Base-by-base conservation (phyloP, 2,113 vertebrate genomes). In the Micronycteris hirsuta region DNA sequence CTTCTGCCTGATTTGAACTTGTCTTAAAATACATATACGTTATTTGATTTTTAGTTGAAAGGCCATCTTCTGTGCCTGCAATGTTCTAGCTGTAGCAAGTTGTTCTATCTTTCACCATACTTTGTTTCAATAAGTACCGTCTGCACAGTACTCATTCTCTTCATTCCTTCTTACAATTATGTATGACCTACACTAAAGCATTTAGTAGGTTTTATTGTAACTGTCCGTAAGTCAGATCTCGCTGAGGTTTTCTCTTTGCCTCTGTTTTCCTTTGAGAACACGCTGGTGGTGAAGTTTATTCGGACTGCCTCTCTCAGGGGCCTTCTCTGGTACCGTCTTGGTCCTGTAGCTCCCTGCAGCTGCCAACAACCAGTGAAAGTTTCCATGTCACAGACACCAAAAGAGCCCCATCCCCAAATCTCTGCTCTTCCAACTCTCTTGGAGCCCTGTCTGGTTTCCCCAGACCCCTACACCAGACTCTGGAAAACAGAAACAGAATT, bases 141-240 rank as follows among this genome's bases (percentile, higher is more conserved):
- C 7, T 89, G 78, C 36, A 20, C 4, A 24, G 38, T 31, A 36
- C 5, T 41, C 17, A 4, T 54, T 70, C 45, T 86, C 41, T 76
- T 16, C 7, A 38, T 33, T 41, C 43, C 63, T 67, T 65, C 36
- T 92, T 31, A 82, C 28, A 58, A 71, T 6, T 28, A 45, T 74
- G 15, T n/a, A n/a, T 54, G 49, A 43, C 26, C 41, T 67, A 41
- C 14, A 24, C 41, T 54, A 49, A 45, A 78, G 36, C 9, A 43
- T 87, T 94, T 86, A 22, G 38, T 82, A 52, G 65, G n/a, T 65
- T 85, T 33, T 71, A 26, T 80, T 19, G 3, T 73, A 76, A 56
- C 2, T 52, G 20, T 45, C 22, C 15, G 0, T 80, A 31, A 65
- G 26, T 47, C 12, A 16, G 13, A 13, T 68, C 33, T 76, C 71